phyloP scores from a whole-genome alignment of 2,888 invertebrate species.

The Lapara coniferarum region DNA sequence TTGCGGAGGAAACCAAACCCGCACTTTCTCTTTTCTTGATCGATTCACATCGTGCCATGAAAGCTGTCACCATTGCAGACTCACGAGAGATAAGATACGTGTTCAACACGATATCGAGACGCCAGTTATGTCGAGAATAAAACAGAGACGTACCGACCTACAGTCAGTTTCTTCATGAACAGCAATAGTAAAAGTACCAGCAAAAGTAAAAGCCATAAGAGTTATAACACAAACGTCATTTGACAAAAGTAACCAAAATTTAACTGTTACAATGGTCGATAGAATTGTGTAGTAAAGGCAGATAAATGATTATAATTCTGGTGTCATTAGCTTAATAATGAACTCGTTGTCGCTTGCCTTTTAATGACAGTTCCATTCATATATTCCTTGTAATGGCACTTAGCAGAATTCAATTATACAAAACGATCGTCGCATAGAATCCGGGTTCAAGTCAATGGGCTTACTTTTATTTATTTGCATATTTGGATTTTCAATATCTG shows the following conservation, averaged over 20 bases:
- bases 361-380: conserved; percentile 3
- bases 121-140: too few relatives aligned
- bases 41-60: too few relatives aligned
- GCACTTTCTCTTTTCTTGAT: too few relatives aligned
- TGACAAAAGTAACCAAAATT: not conserved
- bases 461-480: conserved; percentile 14
- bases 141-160: too few relatives aligned
- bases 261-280: not conserved
- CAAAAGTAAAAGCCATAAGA: not conserved
- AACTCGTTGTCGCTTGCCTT: conserved; percentile 4
- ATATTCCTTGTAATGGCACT: conserved; percentile 2
- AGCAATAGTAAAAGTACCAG: not conserved
- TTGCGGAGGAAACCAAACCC: too few relatives aligned
- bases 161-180: not conserved
- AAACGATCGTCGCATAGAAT: conserved; percentile 3
- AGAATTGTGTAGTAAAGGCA: not conserved
- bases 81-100: too few relatives aligned
- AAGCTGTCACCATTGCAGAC: too few relatives aligned
- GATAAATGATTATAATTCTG: not conserved
- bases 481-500: conserved; percentile 11
- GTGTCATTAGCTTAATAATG: not conserved
- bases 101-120: too few relatives aligned
- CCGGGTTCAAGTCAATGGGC: conserved; percentile 7
- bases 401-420: not conserved
- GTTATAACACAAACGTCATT: not conserved